Evolutionary conservation across 1,140 invertebrate species (phyloP).

Genomic region (Temnothorax longispinosus): DNA sequence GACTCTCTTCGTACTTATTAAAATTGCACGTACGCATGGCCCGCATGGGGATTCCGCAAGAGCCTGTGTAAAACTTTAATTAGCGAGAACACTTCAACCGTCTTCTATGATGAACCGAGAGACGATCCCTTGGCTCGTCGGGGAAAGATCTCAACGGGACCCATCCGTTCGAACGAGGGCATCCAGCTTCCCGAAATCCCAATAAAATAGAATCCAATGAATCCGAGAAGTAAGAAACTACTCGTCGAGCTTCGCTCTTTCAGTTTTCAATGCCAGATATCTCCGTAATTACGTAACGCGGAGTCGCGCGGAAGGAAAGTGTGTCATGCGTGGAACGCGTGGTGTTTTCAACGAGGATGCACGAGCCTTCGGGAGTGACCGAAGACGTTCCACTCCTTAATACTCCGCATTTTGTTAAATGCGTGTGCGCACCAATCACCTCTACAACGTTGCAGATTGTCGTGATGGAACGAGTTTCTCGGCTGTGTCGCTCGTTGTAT

Average conservation of each 20-base stretch:
- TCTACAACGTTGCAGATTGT: background rate
- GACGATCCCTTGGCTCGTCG: background rate
- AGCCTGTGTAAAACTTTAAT: background rate
- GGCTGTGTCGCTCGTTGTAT: too few relatives aligned
- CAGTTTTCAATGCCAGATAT: conserved; percentile 10
- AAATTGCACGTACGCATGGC: background rate
- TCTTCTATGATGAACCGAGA: background rate
- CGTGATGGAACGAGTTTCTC: background rate
- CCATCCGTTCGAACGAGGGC: background rate
- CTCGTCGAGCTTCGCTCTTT: background rate
- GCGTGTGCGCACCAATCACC: background rate
- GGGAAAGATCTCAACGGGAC: background rate
- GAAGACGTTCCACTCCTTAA: background rate
- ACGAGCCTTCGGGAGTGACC: background rate
- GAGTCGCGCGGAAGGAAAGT: conserved; percentile 8
- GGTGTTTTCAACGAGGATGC: background rate
- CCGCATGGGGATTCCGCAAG: background rate
- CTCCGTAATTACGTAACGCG: conserved; percentile 27
- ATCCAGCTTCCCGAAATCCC: background rate
- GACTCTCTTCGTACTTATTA: background rate
- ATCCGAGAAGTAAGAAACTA: background rate
- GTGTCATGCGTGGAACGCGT: conserved; percentile 8
- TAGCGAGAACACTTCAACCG: background rate
- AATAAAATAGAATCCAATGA: background rate
- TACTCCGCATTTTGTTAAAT: background rate